Conservation (phyloP, 2,113 vertebrate genomes). For the Alethe castanea region DNA sequence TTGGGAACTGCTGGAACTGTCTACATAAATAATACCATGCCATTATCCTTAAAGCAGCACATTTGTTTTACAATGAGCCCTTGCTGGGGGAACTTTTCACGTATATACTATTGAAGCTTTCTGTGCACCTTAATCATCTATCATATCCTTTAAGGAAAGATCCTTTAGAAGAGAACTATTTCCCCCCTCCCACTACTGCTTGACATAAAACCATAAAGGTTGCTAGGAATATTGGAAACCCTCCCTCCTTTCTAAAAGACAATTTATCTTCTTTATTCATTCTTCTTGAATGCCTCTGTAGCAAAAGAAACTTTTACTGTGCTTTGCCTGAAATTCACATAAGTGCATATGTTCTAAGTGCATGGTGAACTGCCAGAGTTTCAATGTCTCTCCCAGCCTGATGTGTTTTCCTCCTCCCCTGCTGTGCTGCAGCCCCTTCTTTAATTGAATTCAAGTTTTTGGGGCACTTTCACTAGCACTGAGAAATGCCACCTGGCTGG, state of each 20-base stretch:
- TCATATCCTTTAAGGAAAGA: conserved; percentile 36
- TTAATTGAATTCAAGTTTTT: not conserved
- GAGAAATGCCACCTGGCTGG: not conserved
- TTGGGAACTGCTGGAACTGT: conserved; percentile 57
- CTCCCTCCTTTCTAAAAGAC: not conserved
- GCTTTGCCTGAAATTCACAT: not conserved
- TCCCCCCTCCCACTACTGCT: not conserved
- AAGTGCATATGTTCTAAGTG: not conserved
- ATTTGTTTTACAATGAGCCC: conserved; percentile 60
- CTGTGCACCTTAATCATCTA: conserved; percentile 32
- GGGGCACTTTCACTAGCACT: not conserved
- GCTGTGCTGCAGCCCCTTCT: not conserved
- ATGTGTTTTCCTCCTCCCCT: not conserved
- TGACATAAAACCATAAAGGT: conserved; percentile 9
- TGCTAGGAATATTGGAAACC: not conserved
- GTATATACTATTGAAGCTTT: not conserved
- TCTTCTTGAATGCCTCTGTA: not conserved
- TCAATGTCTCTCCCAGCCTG: not conserved
- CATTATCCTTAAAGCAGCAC: conserved; percentile 62
- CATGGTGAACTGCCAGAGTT: not conserved
- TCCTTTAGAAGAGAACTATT: not conserved
- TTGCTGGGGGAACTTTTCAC: conserved; percentile 18
- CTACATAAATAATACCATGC: conserved; percentile 65
- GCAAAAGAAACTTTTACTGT: conserved; percentile 4
- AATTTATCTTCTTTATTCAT: not conserved